A percentile compares a stretch with the other conserved stretches of the same genome.
Evolutionary conservation across 2,113 vertebrate species (phyloP).

Genomic region (Corvus cornix): DNA sequence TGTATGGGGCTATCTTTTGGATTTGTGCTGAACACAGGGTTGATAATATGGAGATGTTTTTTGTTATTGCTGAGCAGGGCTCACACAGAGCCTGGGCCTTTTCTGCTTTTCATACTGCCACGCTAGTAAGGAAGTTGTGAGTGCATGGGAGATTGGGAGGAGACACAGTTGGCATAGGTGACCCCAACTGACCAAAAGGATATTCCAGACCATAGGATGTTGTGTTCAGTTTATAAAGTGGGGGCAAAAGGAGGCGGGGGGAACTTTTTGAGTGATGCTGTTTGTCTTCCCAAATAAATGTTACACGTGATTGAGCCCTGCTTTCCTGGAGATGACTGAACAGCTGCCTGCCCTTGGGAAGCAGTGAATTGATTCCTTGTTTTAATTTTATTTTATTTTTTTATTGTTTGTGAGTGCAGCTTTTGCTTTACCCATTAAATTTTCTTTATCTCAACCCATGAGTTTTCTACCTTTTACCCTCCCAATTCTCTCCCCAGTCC

Average conservation of each 20-base stretch:
- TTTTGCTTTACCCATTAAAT: background rate
- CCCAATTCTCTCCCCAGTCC: background rate
- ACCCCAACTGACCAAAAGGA: background rate
- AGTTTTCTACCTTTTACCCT: background rate
- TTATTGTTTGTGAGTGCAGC: background rate
- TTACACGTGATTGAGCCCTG: accelerated
- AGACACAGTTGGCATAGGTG: background rate
- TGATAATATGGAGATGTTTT: background rate
- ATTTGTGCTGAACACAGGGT: background rate
- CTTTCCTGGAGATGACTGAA: background rate
- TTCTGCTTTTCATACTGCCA: background rate
- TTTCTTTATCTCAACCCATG: background rate
- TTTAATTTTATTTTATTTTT: background rate
- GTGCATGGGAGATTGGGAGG: background rate
- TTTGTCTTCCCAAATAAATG: background rate
- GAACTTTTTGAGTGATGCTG: background rate
- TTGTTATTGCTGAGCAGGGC: background rate
- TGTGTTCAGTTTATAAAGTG: background rate
- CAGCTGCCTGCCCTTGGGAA: background rate
- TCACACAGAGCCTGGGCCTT: background rate
- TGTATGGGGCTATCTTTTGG: background rate
- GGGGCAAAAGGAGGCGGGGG: background rate
- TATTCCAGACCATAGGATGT: background rate
- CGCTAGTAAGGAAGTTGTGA: accelerated
- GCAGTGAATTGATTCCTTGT: background rate